Evolutionary conservation across 2,797 vertebrate genomes (phyloP).

Genomic region (Chrosomus eos): DNA sequence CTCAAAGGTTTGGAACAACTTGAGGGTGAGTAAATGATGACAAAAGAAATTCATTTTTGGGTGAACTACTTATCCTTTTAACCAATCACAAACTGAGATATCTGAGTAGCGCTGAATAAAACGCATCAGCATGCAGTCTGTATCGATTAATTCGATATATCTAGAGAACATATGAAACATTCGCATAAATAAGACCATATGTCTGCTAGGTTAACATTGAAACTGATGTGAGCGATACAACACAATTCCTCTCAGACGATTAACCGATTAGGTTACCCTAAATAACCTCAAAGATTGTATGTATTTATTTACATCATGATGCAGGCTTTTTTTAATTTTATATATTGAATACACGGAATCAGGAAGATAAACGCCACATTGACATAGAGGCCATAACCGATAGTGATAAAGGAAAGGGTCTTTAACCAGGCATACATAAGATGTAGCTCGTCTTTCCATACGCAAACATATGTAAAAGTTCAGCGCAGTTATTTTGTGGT

Average conservation of each 20-base stretch:
- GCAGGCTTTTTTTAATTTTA: background rate
- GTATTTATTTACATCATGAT: background rate
- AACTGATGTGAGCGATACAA: background rate
- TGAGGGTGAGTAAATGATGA: too few species aligned
- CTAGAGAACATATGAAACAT: background rate
- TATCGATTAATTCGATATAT: background rate
- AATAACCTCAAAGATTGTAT: background rate
- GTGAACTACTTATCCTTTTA: background rate
- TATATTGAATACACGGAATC: background rate
- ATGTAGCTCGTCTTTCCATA: background rate
- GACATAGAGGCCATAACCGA: slow-evolving; percentile 25
- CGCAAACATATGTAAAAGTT: background rate
- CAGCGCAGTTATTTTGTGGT: background rate
- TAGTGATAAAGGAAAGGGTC: background rate
- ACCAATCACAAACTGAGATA: background rate
- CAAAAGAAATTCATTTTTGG: too few species aligned
- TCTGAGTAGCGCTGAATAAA: background rate
- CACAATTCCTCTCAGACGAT: background rate
- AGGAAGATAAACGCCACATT: slow-evolving; percentile 34
- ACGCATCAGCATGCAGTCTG: background rate
- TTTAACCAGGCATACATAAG: background rate
- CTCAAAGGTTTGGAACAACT: too few species aligned
- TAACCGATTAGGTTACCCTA: too few species aligned
- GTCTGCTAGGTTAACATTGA: background rate
- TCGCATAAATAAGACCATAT: background rate